A percentile compares a stretch with the other conserved stretches of the same genome.
Evolutionary conservation across 1,140 invertebrate species (phyloP).

Genomic region (Drosophila santomea): DNA sequence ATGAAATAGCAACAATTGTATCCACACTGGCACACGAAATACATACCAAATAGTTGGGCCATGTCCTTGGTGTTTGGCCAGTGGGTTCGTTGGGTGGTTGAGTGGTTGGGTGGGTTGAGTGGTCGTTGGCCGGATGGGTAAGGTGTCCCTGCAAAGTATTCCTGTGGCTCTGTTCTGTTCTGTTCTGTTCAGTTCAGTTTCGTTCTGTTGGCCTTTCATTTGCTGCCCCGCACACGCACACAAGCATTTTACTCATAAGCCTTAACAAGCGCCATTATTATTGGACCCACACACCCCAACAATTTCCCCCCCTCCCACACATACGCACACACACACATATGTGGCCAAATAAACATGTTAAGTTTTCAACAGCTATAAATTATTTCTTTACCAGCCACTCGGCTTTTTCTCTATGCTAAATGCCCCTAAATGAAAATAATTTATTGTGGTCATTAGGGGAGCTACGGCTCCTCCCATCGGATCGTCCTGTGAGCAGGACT

Average conservation of each 20-base stretch:
- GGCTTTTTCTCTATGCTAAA: constrained; percentile 71
- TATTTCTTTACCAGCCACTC: constrained; percentile 74
- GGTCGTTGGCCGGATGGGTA: constrained; percentile 12
- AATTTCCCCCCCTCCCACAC: constrained; percentile 15
- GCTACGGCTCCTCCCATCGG: constrained; percentile 8
- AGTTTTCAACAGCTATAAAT: constrained; percentile 81
- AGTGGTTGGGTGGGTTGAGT: not conserved
- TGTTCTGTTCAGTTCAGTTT: constrained; percentile 57
- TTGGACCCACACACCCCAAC: constrained; percentile 28
- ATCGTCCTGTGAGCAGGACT: not conserved
- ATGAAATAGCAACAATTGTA: constrained; percentile 59
- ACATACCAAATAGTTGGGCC: constrained; percentile 74
- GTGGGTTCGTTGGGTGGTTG: not conserved
- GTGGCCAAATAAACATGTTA: constrained; percentile 79
- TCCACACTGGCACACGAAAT: constrained; percentile 26
- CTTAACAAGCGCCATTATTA: constrained; percentile 63
- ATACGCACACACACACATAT: constrained; percentile 57
- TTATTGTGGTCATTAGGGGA: constrained; percentile 75
- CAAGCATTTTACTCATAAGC: constrained; percentile 42
- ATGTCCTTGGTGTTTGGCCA: constrained; percentile 36
- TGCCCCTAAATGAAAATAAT: constrained; percentile 80
- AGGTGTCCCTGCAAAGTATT: constrained; percentile 56
- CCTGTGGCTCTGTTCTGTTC: constrained; percentile 58
- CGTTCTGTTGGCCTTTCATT: constrained; percentile 68
- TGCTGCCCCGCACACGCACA: constrained; percentile 47